phyloP scores from a whole-genome alignment of 2,113 vertebrate species.

The Petromus typicus region DNA sequence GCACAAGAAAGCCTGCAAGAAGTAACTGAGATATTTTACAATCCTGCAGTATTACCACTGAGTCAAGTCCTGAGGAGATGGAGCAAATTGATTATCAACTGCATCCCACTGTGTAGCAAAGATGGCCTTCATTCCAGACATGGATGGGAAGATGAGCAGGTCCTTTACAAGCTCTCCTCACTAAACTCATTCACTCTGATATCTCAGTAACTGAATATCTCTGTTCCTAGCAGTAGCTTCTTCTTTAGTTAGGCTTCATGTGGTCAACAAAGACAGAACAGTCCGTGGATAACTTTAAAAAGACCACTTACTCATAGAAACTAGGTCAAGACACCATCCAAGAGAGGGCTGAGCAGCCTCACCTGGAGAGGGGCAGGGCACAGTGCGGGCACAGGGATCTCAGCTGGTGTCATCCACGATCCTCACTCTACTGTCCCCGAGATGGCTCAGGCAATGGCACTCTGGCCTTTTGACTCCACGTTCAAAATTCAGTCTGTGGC shows the following conservation, averaged over 20 bases:
- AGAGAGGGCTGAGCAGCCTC: neutral
- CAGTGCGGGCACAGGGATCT: neutral
- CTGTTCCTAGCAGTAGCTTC: neutral
- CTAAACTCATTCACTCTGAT: neutral
- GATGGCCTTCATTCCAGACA: neutral
- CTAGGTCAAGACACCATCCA: neutral
- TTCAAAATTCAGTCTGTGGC: neutral
- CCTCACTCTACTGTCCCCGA: neutral
- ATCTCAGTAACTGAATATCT: neutral
- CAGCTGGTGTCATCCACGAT: neutral
- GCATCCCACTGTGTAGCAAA: neutral
- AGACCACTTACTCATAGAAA: neutral
- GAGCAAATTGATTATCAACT: neutral
- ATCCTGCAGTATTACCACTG: neutral
- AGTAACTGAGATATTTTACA: neutral
- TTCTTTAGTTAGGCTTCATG: neutral
- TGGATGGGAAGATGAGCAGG: neutral
- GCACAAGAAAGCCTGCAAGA: neutral
- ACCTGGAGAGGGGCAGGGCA: neutral
- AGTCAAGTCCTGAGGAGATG: neutral
- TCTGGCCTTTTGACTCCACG: no score
- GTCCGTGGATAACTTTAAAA: neutral
- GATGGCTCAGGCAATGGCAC: neutral
- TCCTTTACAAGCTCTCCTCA: neutral
- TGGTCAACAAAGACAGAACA: neutral